Conservation (phyloP, 2,888 invertebrate species). For the Stomorhina lunata region DNA sequence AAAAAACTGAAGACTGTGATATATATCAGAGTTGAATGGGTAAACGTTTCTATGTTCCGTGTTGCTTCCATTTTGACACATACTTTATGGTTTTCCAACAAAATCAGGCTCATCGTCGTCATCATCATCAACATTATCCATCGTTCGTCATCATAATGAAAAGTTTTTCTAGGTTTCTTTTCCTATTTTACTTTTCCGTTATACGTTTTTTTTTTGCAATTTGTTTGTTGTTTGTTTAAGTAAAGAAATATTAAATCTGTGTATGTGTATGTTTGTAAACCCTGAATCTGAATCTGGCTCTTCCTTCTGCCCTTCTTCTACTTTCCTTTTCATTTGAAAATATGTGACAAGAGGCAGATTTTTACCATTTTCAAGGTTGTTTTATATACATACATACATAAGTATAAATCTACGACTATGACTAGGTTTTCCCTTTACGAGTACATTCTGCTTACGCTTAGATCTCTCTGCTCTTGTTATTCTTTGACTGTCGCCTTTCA, state of each 20-base stretch:
- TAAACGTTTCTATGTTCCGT: not conserved
- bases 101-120: slow-evolving; percentile 25
- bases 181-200: not conserved
- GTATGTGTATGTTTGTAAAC: too few species aligned
- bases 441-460: not conserved
- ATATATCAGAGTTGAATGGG: not conserved
- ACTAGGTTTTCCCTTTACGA: slow-evolving; percentile 2
- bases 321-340: slow-evolving; percentile 37
- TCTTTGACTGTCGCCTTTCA: slow-evolving; percentile 60
- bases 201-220: slow-evolving; percentile 13
- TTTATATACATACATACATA: slow-evolving; percentile 11
- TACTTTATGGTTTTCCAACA: not conserved
- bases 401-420: too few species aligned
- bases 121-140: not conserved
- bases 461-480: slow-evolving; percentile 32
- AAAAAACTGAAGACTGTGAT: not conserved
- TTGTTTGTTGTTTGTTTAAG: slow-evolving; percentile 44
- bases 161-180: slow-evolving; percentile 5
- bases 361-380: slow-evolving; percentile 54
- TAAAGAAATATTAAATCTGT: slow-evolving; percentile 43
- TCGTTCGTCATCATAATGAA: slow-evolving; percentile 26
- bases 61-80: slow-evolving; percentile 18
- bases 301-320: slow-evolving; percentile 28
- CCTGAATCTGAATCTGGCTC: slow-evolving; percentile 25
- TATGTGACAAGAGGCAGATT: slow-evolving; percentile 57